Evolutionary conservation across 2,113 vertebrate species (phyloP), one percentile per base, ranked within the genome.

Genomic region (Pelecanus crispus): DNA sequence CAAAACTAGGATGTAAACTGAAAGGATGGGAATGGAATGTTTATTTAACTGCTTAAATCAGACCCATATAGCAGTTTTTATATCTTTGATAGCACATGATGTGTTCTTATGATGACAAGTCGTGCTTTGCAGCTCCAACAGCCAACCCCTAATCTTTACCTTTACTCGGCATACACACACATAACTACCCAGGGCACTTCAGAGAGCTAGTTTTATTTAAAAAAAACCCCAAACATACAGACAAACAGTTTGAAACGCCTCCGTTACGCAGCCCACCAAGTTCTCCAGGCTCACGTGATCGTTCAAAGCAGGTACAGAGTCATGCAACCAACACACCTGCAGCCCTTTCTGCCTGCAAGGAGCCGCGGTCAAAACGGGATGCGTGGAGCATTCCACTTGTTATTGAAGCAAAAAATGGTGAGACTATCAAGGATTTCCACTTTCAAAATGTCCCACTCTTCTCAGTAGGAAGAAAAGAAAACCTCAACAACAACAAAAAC

Each of bases 51-150:
- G 44, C 56, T 36, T 24, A 29, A 29, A 36, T 32, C 49, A 45
- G 42, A 63, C 32, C 52, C 13, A 2, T 1, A 6, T 0, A 18
- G 52, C 24, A 12, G 28, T 5, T 40, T 58, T 15, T 14, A 2
- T 3, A 17, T 17, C 38, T 18, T 40, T 9, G 29, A 15, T 6
- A n/a, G 75, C 56, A n/a, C 13, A 28, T 5, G 13, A 17, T 13
- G 3, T 1, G 18, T 7, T 19, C 49, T 31, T 3, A 62, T 1
- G 3, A 29, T 2, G 19, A 34, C 2, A 1, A 38, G 55, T 3
- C 9, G 2, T 3, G 20, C 47, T 42, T 3, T 18, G 61, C 53
- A 32, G 52, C 62, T 81, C 47, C 68, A 32, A 13, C 31, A 12
- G 20, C 59, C 44, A 11, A 6, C 22, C 17, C 31, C 9, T 22